Percentiles rank a stretch among this genome's conserved stretches.
phyloP scores from a whole-genome alignment of 2,797 vertebrate genomes.

The Podarcis siculus region DNA sequence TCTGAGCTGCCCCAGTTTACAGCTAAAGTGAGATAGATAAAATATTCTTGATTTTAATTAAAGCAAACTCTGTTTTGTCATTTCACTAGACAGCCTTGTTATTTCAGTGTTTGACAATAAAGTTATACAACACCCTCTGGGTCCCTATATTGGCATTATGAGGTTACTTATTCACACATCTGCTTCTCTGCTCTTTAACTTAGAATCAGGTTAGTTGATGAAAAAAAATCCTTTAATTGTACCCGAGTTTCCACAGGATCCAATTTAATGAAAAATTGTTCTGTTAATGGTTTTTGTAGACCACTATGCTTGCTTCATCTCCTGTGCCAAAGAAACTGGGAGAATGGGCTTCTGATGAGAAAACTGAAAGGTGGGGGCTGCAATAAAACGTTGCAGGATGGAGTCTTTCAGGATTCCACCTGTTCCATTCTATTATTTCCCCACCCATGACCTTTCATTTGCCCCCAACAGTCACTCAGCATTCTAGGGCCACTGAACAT shows the following conservation, averaged over 20 bases:
- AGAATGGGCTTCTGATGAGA: slow-evolving; percentile 19
- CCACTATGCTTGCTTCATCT: slow-evolving; percentile 30
- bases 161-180: slow-evolving; percentile 64
- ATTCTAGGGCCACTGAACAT: not conserved
- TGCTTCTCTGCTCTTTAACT: slow-evolving; percentile 57
- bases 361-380: slow-evolving; percentile 39
- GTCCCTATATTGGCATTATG: slow-evolving; percentile 72
- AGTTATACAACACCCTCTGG: slow-evolving; percentile 79
- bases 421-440: not conserved
- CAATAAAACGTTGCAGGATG: not conserved
- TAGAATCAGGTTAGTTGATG: slow-evolving; percentile 65
- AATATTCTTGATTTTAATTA: slow-evolving; percentile 82
- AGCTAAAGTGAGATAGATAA: slow-evolving; percentile 75
- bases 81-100: slow-evolving; percentile 78
- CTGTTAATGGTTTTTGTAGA: slow-evolving; percentile 65
- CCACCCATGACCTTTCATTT: not conserved
- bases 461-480: not conserved
- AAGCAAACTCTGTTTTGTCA: slow-evolving; percentile 80
- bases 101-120: slow-evolving; percentile 79
- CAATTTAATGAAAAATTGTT: slow-evolving; percentile 62
- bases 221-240: slow-evolving; percentile 71
- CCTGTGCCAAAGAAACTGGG: slow-evolving; percentile 55
- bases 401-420: not conserved
- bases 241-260: slow-evolving; percentile 57
- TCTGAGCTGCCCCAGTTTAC: slow-evolving; percentile 68